Evolutionary conservation across 2,113 vertebrate species (phyloP).

Genomic region (Atherinomorus stipes): DNA sequence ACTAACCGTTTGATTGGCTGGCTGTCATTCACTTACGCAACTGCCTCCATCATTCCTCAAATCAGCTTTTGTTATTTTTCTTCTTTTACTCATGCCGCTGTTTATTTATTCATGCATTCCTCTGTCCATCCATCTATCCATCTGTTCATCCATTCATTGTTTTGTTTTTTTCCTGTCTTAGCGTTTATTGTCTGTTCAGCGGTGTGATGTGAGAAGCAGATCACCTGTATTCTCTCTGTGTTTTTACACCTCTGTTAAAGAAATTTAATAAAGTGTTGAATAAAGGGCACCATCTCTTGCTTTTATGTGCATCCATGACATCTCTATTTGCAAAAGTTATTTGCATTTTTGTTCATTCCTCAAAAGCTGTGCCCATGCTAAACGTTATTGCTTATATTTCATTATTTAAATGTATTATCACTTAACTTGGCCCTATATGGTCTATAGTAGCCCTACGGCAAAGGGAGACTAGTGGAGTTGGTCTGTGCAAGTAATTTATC

Average conservation of each 20-base stretch:
- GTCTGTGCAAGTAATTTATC: background rate
- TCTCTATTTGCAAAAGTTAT: slow-evolving; percentile 32
- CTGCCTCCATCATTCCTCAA: slow-evolving; percentile 9
- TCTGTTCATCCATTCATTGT: background rate
- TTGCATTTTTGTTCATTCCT: slow-evolving; percentile 23
- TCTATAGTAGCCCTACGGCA: accelerated
- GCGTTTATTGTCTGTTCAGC: slow-evolving; percentile 15
- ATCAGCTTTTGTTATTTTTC: slow-evolving; percentile 9
- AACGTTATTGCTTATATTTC: background rate
- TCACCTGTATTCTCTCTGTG: slow-evolving; percentile 54
- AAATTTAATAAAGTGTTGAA: slow-evolving; percentile 78
- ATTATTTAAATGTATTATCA: background rate
- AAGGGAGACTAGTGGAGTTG: background rate
- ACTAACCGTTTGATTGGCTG: slow-evolving; percentile 52
- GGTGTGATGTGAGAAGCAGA: slow-evolving; percentile 49
- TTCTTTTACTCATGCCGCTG: background rate
- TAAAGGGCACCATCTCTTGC: slow-evolving; percentile 73
- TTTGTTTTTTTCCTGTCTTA: slow-evolving; percentile 13
- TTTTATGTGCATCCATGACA: slow-evolving; percentile 72
- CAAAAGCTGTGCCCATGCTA: background rate
- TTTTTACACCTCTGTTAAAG: slow-evolving; percentile 56
- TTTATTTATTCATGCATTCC: slow-evolving; percentile 23
- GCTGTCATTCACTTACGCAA: slow-evolving; percentile 41
- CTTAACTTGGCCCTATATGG: background rate
- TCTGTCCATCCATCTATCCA: slow-evolving; percentile 20